Percentiles rank a stretch among this genome's conserved stretches.
Evolutionary conservation across 1,140 invertebrate species (phyloP).

Genomic region (Samia ricini): DNA sequence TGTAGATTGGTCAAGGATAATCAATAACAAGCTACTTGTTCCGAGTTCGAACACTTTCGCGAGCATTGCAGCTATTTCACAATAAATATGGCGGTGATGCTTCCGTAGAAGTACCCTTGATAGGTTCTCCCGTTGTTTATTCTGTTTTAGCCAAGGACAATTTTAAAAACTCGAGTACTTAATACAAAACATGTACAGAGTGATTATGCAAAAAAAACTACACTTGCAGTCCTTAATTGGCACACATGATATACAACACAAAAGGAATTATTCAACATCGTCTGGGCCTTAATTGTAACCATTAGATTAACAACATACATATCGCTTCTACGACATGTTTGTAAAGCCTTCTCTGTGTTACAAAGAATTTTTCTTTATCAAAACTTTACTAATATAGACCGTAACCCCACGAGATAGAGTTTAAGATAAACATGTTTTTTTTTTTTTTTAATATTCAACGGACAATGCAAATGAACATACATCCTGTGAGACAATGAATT

Average conservation of each 20-base stretch:
- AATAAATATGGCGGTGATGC: too few species aligned
- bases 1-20: too few species aligned
- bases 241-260: slow-evolving; percentile 19
- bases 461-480: slow-evolving; percentile 48
- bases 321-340: slow-evolving; percentile 20
- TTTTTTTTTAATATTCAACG: slow-evolving; percentile 5
- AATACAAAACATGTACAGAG: not conserved
- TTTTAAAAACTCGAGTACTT: too few species aligned
- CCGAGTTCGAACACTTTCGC: too few species aligned
- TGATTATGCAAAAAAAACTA: not conserved
- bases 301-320: slow-evolving; percentile 40
- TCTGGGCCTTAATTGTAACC: slow-evolving; percentile 51
- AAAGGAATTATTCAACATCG: slow-evolving; percentile 46
- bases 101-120: too few species aligned
- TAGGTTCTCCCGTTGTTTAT: too few species aligned
- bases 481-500: slow-evolving; percentile 56
- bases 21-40: too few species aligned
- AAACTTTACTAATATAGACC: slow-evolving; percentile 6
- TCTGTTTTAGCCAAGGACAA: too few species aligned
- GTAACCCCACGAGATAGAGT: not conserved
- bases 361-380: not conserved
- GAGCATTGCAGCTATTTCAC: too few species aligned
- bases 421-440: slow-evolving; percentile 1
- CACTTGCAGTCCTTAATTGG: not conserved
- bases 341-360: not conserved